Percentiles rank a stretch among this genome's conserved stretches.
Conservation (phyloP, 2,113 vertebrate species). For the Corynorhinus townsendii region DNA sequence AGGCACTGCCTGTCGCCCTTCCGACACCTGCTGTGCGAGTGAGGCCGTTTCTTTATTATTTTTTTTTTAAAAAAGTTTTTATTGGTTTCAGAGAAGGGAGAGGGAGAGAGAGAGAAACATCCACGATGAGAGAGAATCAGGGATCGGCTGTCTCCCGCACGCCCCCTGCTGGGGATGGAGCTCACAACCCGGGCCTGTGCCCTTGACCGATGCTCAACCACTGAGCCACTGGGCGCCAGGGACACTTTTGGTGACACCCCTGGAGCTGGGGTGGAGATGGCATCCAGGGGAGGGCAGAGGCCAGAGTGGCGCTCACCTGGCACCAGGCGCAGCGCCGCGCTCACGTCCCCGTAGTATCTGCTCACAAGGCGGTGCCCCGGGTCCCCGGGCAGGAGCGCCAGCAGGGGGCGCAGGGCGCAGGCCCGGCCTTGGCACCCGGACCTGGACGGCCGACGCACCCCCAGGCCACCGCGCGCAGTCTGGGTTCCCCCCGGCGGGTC, state of each 20-base stretch:
- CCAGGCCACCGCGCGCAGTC: not conserved
- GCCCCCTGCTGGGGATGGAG: too few relatives aligned
- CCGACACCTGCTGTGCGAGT: accelerated
- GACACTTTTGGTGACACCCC: accelerated
- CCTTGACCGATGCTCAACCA: too few relatives aligned
- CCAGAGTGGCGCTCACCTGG: not conserved
- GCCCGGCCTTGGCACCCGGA: not conserved
- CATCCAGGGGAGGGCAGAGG: accelerated
- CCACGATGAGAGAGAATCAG: too few relatives aligned
- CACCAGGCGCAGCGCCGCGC: accelerated
- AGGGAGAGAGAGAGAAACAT: too few relatives aligned
- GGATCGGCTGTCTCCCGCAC: too few relatives aligned
- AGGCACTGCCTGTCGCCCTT: not conserved
- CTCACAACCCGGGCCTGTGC: too few relatives aligned
- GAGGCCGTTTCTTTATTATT: too few relatives aligned
- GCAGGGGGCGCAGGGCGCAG: not conserved
- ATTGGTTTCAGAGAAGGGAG: too few relatives aligned
- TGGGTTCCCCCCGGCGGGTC: accelerated
- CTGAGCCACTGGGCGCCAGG: too few relatives aligned
- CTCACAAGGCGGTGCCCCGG: accelerated
- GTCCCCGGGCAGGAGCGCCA: not conserved
- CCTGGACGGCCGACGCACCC: not conserved
- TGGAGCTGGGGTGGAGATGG: not conserved
- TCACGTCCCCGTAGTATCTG: not conserved
- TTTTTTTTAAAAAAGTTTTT: too few relatives aligned